phyloP scores from a whole-genome alignment of 2,113 vertebrate species.

The Antechinus stuartii region DNA sequence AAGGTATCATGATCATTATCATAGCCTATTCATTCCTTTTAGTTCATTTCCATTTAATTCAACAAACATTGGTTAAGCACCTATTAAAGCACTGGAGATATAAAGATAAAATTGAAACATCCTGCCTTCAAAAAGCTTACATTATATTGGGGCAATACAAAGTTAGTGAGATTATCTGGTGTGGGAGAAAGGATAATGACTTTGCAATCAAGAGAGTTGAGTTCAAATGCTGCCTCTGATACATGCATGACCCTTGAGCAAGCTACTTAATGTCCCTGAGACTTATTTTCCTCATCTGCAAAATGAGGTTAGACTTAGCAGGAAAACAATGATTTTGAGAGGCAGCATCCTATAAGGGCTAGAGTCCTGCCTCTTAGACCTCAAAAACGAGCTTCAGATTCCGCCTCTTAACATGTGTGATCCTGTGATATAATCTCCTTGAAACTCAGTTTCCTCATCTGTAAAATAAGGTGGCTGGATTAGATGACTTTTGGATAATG shows the following conservation, averaged over 20 bases:
- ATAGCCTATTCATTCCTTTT: background rate
- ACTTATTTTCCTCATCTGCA: background rate
- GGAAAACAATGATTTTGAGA: background rate
- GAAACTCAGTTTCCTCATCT: constrained; percentile 2
- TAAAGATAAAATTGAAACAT: background rate
- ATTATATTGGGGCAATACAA: background rate
- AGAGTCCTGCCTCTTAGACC: background rate
- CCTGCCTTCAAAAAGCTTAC: background rate
- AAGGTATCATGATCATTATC: background rate
- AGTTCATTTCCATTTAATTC: background rate
- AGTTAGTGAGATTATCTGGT: background rate
- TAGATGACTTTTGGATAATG: background rate
- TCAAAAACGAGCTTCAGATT: background rate
- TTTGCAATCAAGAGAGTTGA: background rate
- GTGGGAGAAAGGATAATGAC: background rate
- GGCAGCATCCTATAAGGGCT: background rate
- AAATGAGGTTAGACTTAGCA: background rate
- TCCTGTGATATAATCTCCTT: background rate
- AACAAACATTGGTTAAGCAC: background rate
- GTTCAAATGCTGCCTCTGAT: background rate
- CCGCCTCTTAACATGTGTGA: background rate
- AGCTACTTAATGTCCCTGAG: background rate
- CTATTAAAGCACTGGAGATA: background rate
- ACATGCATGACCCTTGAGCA: background rate
- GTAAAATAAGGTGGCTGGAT: background rate